These are phyloP conservation scores for Ips typographus DNA, from an alignment of 1,140 invertebrate species.

Conservation along the genomic window DNA sequence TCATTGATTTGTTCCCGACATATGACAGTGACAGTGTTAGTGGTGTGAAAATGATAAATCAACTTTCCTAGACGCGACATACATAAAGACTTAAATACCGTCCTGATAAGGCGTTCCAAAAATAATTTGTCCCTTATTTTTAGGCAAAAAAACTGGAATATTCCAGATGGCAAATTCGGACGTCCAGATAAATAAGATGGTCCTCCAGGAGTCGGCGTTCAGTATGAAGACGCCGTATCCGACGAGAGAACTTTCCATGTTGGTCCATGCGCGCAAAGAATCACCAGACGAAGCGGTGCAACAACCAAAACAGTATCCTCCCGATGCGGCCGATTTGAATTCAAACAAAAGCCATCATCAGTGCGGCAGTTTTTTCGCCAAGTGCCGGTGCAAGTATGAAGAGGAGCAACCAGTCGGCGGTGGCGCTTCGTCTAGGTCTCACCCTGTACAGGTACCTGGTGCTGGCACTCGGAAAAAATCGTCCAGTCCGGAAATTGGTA, in stretches of 20 bases:
- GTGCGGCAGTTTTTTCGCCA: constrained; percentile 51
- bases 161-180: constrained; percentile 38
- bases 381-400: constrained; percentile 47
- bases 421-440: constrained; percentile 24
- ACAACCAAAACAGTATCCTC: background rate
- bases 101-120: background rate
- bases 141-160: constrained; percentile 14
- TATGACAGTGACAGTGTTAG: too few species aligned
- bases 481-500: constrained; percentile 47
- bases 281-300: constrained; percentile 9
- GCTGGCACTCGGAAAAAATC: constrained; percentile 41
- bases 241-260: constrained; percentile 38
- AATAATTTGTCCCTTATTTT: background rate
- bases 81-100: too few species aligned
- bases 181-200: constrained; percentile 38
- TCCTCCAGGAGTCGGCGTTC: constrained; percentile 30
- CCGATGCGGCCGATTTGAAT: constrained; percentile 20
- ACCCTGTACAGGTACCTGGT: constrained; percentile 14
- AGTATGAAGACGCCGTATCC: constrained; percentile 39
- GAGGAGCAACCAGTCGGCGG: constrained; percentile 21
- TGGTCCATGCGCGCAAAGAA: constrained; percentile 41
- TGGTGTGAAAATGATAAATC: too few species aligned
- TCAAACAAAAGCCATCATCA: constrained; percentile 44
- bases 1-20: too few species aligned
- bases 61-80: too few species aligned